Percentiles rank a stretch among this genome's conserved stretches.
These are phyloP conservation scores for Schizopygopsis malacanthus DNA, from an alignment of 2,797 vertebrate species.

Conservation along the genomic window DNA sequence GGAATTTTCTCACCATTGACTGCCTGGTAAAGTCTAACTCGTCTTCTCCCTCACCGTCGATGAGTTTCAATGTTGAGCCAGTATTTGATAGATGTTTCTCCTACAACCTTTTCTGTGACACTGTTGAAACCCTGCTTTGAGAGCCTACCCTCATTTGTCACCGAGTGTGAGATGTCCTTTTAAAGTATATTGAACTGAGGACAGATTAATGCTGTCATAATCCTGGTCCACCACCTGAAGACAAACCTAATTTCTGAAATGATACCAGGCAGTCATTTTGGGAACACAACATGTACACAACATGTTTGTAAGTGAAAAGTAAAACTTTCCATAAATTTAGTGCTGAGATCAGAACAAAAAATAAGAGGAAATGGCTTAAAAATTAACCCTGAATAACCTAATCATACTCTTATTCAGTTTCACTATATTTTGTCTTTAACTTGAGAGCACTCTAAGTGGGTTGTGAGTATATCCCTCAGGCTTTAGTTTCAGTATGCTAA, in stretches of 20 bases:
- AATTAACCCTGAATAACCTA: constrained; percentile 35
- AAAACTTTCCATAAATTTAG: constrained; percentile 18
- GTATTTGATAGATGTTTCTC: constrained; percentile 60
- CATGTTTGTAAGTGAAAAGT: not conserved
- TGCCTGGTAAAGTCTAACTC: constrained; percentile 29
- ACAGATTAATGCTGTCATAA: constrained; percentile 46
- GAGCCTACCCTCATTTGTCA: constrained; percentile 58
- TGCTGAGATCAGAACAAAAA: constrained; percentile 16
- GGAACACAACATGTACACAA: constrained; percentile 11
- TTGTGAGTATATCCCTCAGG: constrained; percentile 30
- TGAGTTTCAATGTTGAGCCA: constrained; percentile 21
- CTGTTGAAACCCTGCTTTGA: constrained; percentile 57
- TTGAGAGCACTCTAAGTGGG: constrained; percentile 27
- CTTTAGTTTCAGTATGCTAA: constrained; percentile 40
- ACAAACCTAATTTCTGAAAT: constrained; percentile 34
- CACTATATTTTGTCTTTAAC: constrained; percentile 34
- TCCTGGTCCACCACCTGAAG: constrained; percentile 9
- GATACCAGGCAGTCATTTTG: constrained; percentile 40
- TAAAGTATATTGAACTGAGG: constrained; percentile 55
- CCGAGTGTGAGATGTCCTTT: constrained; percentile 44
- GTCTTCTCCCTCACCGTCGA: constrained; percentile 61
- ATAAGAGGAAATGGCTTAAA: constrained; percentile 31
- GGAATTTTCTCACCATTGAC: constrained; percentile 53
- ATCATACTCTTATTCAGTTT: constrained; percentile 27
- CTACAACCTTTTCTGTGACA: constrained; percentile 56